Conservation (phyloP, 2,797 vertebrate species). For the Setipinna tenuifilis region DNA sequence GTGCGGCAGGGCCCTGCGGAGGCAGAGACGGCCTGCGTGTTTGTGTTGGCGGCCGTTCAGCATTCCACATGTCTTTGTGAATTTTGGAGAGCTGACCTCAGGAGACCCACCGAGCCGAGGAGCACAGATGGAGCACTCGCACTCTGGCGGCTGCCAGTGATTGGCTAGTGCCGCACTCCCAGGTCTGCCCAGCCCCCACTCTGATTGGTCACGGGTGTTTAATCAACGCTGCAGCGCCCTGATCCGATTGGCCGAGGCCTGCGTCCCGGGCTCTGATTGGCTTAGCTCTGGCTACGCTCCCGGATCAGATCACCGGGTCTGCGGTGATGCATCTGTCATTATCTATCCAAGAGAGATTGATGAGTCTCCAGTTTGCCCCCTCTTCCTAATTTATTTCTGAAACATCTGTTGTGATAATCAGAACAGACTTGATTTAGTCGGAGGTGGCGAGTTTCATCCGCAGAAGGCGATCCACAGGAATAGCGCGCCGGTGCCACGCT, state of each 20-base stretch:
- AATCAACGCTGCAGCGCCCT: too few relatives aligned
- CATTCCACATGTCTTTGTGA: constrained; percentile 84
- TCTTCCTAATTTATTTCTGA: constrained; percentile 12
- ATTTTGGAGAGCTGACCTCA: constrained; percentile 79
- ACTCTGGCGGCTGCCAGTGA: neutral
- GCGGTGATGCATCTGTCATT: constrained; percentile 7
- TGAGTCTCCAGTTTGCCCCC: constrained; percentile 23
- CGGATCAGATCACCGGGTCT: neutral
- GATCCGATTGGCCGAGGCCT: too few relatives aligned
- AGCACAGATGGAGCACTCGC: constrained; percentile 63
- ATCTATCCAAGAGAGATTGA: constrained; percentile 11
- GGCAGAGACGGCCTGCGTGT: constrained; percentile 72
- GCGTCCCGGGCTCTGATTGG: constrained; percentile 15
- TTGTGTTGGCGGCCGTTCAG: constrained; percentile 74
- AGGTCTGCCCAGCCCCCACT: neutral
- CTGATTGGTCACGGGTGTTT: neutral
- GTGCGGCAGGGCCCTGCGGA: constrained; percentile 63
- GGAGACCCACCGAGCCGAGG: constrained; percentile 74
- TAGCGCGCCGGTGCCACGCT: neutral
- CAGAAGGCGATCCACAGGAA: neutral
- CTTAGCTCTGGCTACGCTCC: neutral
- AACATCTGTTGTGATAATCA: constrained; percentile 20
- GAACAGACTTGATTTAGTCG: constrained; percentile 1
- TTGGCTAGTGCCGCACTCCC: constrained; percentile 7
- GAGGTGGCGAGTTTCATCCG: constrained; percentile 6